phyloP scores from a whole-genome alignment of 2,888 invertebrate species.

The Cephalotes varians region DNA sequence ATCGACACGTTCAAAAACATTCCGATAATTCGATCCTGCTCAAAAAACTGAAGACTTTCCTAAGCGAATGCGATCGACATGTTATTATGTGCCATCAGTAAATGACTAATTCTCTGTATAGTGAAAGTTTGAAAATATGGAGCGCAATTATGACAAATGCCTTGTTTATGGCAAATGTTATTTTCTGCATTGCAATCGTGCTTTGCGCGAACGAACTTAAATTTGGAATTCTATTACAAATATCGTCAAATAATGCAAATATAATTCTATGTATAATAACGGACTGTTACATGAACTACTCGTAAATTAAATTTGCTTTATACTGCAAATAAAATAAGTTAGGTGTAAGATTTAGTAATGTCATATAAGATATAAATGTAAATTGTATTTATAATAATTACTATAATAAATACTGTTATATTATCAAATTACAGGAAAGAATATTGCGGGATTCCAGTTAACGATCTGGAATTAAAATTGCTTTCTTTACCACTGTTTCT shows the following conservation, averaged over 20 bases:
- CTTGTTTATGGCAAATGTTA: constrained; percentile 30
- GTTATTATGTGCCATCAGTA: constrained; percentile 39
- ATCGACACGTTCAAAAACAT: constrained; percentile 1
- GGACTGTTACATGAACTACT: neutral
- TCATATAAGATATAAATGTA: neutral
- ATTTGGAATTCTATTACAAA: neutral
- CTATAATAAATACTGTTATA: neutral
- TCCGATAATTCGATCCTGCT: neutral
- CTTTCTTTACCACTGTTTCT: neutral
- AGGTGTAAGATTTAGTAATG: too few species aligned
- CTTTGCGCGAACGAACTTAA: neutral
- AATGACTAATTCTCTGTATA: constrained; percentile 32
- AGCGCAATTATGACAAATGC: constrained; percentile 48
- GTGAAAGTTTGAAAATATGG: constrained; percentile 50
- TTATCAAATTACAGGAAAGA: constrained; percentile 8
- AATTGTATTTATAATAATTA: constrained; percentile 13
- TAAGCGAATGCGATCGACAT: constrained; percentile 31
- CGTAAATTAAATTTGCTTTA: neutral
- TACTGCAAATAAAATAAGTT: neutral
- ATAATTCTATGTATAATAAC: neutral
- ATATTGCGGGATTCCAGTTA: neutral
- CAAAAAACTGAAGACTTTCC: neutral
- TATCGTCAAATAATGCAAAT: neutral
- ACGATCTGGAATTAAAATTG: constrained; percentile 2
- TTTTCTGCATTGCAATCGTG: constrained; percentile 39